These are phyloP conservation scores for Idris sp. DNA, from an alignment of 1,140 invertebrate species.

Conservation along the genomic window DNA sequence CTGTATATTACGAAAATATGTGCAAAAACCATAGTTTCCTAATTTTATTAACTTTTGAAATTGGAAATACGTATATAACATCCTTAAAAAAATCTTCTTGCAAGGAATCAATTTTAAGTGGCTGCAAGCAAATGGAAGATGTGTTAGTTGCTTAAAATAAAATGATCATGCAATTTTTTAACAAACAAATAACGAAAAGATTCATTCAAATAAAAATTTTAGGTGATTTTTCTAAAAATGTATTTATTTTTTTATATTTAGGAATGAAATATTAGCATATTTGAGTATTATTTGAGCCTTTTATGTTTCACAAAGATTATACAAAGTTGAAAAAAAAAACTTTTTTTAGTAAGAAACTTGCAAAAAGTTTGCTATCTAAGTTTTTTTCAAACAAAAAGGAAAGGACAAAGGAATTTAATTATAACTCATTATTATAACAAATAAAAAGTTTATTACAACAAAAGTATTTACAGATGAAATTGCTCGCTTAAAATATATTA, in stretches of 20 bases:
- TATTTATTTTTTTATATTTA: too few relatives aligned
- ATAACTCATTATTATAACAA: constrained; percentile 40
- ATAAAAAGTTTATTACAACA: constrained; percentile 45
- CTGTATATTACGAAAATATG: too few relatives aligned
- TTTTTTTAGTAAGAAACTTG: background rate
- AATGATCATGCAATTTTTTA: constrained; percentile 33
- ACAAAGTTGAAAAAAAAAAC: background rate
- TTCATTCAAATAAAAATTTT: too few relatives aligned
- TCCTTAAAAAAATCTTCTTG: too few relatives aligned
- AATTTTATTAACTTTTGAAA: too few relatives aligned
- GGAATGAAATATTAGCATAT: constrained; percentile 8
- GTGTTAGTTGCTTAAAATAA: constrained; percentile 28
- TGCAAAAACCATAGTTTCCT: background rate
- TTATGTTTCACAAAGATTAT: constrained; percentile 9
- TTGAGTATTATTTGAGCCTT: constrained; percentile 49
- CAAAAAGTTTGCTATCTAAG: too few relatives aligned
- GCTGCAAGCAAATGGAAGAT: constrained; percentile 19
- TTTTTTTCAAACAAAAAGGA: background rate
- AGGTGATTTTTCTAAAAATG: too few relatives aligned
- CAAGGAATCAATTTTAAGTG: constrained; percentile 16
- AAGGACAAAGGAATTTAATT: constrained; percentile 32
- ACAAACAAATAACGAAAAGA: constrained; percentile 29
- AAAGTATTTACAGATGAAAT: constrained; percentile 42
- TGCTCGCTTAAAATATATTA: too few relatives aligned
- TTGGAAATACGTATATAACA: too few relatives aligned